Percentiles rank a stretch among this genome's conserved stretches.
Evolutionary conservation across 2,888 invertebrate genomes (phyloP).

Genomic region (Synergus laeviventris): DNA sequence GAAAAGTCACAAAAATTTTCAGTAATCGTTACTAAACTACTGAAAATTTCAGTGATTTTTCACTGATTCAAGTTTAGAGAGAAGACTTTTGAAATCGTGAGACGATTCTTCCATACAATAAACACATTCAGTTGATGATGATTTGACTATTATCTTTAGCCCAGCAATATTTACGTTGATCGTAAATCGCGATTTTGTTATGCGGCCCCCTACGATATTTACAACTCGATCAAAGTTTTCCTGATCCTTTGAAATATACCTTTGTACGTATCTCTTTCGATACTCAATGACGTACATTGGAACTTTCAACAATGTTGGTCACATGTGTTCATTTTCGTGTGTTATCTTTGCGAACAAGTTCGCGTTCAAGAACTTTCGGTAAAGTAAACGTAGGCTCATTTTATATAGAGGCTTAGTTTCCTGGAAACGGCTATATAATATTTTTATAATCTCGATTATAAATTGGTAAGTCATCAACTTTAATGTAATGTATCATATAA

Average conservation of each 20-base stretch:
- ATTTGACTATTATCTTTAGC: neutral
- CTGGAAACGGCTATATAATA: neutral
- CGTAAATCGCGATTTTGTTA: neutral
- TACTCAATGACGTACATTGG: slow-evolving; percentile 14
- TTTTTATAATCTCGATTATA: neutral
- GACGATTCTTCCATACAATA: neutral
- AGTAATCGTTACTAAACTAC: too few relatives aligned
- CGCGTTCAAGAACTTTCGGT: slow-evolving; percentile 7
- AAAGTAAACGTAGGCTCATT: slow-evolving; percentile 4
- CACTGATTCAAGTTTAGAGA: too few relatives aligned
- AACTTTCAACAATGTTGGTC: slow-evolving; percentile 2
- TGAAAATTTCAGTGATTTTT: too few relatives aligned
- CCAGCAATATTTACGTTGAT: neutral
- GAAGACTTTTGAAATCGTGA: too few relatives aligned
- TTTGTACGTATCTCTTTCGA: neutral
- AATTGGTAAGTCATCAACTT: neutral
- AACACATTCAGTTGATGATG: neutral
- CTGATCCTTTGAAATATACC: slow-evolving; percentile 1
- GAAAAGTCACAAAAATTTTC: too few relatives aligned
- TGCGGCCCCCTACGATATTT: neutral
- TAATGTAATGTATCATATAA: neutral
- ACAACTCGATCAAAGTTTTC: neutral
- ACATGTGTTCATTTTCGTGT: neutral
- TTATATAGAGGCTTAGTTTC: neutral
- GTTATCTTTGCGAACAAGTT: slow-evolving; percentile 14